A percentile compares a stretch with the other conserved stretches of the same genome.
Evolutionary conservation across 1,140 invertebrate species (phyloP).

Genomic region (Himalopsyche phryganea): DNA sequence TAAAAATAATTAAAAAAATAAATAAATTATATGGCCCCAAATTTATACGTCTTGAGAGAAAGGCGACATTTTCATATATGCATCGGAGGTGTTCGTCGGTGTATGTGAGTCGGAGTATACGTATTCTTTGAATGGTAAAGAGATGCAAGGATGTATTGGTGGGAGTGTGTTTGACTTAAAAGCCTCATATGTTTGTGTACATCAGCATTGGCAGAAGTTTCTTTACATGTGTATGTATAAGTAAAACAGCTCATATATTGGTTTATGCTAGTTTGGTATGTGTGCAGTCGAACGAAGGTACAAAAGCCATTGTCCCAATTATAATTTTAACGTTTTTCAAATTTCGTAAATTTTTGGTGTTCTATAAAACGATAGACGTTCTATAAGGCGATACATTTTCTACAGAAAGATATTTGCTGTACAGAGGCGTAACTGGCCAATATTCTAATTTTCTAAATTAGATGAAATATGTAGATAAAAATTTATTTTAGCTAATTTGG

Average conservation of each 20-base stretch:
- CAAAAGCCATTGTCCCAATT: background rate
- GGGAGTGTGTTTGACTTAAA: slow-evolving; percentile 25
- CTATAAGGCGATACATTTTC: too few relatives aligned
- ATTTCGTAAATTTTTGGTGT: background rate
- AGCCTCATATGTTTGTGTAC: slow-evolving; percentile 26
- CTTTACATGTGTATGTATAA: slow-evolving; percentile 16
- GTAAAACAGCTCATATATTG: slow-evolving; percentile 25
- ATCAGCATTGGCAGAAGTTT: slow-evolving; percentile 24
- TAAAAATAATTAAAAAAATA: too few relatives aligned
- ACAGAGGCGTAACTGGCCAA: too few relatives aligned
- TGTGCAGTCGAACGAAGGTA: slow-evolving; percentile 6
- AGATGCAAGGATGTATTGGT: background rate
- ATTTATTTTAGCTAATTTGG: too few relatives aligned
- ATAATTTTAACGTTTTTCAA: too few relatives aligned
- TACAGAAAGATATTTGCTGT: too few relatives aligned
- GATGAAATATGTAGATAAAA: too few relatives aligned
- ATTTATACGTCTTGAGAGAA: background rate
- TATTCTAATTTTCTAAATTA: too few relatives aligned
- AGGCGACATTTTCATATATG: background rate
- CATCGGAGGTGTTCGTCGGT: background rate
- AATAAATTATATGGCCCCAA: too few relatives aligned
- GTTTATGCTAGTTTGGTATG: slow-evolving; percentile 23
- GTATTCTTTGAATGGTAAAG: too few relatives aligned
- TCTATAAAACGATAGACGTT: too few relatives aligned
- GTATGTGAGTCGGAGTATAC: background rate